These are phyloP conservation scores for Saccopteryx leptura DNA, from an alignment of 2,113 vertebrate species.

Conservation along the genomic window DNA sequence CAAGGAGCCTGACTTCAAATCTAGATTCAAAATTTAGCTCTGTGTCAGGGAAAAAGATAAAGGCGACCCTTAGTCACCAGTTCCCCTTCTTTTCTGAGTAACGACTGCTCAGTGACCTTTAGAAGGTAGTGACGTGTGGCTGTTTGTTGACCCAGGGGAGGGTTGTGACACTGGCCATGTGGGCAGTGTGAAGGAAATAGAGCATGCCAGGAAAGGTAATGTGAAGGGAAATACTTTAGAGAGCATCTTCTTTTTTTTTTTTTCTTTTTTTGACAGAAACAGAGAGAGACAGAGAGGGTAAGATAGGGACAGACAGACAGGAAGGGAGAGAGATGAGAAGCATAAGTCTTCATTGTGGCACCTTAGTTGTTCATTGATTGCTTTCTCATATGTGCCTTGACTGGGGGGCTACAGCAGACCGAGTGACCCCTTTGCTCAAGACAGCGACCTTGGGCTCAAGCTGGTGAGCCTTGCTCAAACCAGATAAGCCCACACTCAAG, in stretches of 20 bases:
- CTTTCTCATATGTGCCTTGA: no score
- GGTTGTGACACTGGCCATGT: neutral
- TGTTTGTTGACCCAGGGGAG: slow-evolving; percentile 3
- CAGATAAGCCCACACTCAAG: no score
- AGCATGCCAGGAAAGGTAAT: neutral
- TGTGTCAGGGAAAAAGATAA: neutral
- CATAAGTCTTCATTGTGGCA: no score
- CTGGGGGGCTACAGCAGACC: no score
- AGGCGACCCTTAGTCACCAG: neutral
- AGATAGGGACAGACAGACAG: no score
- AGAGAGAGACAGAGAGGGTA: no score
- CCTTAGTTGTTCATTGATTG: no score
- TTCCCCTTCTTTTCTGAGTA: slow-evolving; percentile 16
- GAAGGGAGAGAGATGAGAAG: no score
- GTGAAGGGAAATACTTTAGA: slow-evolving; percentile 13
- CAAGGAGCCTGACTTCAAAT: neutral
- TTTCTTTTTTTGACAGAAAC: no score
- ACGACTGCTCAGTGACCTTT: neutral
- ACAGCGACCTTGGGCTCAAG: no score
- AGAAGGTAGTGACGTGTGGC: slow-evolving; percentile 7
- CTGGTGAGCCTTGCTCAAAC: no score
- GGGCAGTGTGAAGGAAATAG: neutral
- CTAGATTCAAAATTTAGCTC: neutral
- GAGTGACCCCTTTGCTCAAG: no score
- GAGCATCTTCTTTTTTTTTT: neutral